Percentiles rank a stretch among this genome's conserved stretches.
phyloP scores from a whole-genome alignment of 2,888 invertebrate genomes.

The Atethmia centrago region DNA sequence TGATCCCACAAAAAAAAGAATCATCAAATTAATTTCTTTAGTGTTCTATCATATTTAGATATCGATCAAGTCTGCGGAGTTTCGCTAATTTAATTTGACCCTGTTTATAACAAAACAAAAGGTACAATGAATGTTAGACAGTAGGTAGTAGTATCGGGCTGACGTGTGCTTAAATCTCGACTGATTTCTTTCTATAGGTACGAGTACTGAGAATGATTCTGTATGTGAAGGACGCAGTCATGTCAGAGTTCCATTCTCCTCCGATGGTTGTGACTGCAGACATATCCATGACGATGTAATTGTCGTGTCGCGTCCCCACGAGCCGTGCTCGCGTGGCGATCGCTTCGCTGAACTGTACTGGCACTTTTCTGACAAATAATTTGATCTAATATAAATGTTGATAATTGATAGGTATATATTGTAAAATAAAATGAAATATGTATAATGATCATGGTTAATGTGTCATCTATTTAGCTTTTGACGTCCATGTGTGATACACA shows the following conservation, averaged over 20 bases:
- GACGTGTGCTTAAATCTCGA: constrained; percentile 84
- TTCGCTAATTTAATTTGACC: too few relatives aligned
- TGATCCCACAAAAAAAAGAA: too few relatives aligned
- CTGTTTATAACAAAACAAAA: constrained; percentile 82
- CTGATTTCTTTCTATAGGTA: constrained; percentile 77
- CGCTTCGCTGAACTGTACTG: constrained; percentile 78
- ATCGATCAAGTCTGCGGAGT: too few relatives aligned
- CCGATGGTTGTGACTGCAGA: constrained; percentile 89
- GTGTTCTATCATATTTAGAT: too few relatives aligned
- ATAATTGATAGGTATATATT: constrained; percentile 80
- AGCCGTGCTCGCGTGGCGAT: constrained; percentile 37
- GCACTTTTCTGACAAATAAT: constrained; percentile 87
- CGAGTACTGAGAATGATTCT: constrained; percentile 73
- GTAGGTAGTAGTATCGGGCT: constrained; percentile 79
- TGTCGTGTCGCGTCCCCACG: constrained; percentile 44
- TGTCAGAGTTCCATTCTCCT: constrained; percentile 74
- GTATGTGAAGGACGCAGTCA: constrained; percentile 77
- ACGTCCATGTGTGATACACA: constrained; percentile 90
- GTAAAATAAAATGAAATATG: constrained; percentile 81
- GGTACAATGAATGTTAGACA: constrained; percentile 89
- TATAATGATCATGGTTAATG: constrained; percentile 86
- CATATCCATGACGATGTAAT: constrained; percentile 81
- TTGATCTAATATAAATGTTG: constrained; percentile 83
- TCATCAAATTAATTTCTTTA: too few relatives aligned
- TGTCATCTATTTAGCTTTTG: constrained; percentile 89